These are phyloP conservation scores for Pheosia tremula DNA, from an alignment of 2,888 invertebrate genomes.

Conservation along the genomic window DNA sequence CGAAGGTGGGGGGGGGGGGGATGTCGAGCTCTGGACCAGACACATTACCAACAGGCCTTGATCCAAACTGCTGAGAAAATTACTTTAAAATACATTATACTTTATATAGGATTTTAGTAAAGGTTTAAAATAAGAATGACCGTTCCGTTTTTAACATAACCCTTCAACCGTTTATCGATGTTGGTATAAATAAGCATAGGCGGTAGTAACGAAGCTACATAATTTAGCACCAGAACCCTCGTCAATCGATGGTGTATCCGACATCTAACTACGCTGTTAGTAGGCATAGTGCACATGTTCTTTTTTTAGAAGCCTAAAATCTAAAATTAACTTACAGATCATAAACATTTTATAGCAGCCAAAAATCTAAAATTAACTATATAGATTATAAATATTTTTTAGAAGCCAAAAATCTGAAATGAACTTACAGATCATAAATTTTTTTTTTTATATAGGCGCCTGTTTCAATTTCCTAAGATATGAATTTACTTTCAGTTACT, in stretches of 20 bases:
- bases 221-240: conserved; percentile 58
- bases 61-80: too few species aligned
- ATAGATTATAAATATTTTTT: too few species aligned
- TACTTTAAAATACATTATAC: too few species aligned
- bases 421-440: too few species aligned
- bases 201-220: conserved; percentile 61
- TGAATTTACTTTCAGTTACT: conserved; percentile 17
- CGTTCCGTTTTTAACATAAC: conserved; percentile 59
- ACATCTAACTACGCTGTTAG: conserved; percentile 28
- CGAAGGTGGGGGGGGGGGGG: too few species aligned
- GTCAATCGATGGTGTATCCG: conserved; percentile 63
- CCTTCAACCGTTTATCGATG: conserved; percentile 48
- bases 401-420: too few species aligned
- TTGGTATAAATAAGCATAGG: conserved; percentile 40
- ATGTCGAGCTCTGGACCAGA: too few species aligned
- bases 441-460: conserved; percentile 5
- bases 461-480: conserved; percentile 29
- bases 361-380: background rate
- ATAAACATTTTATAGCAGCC: too few species aligned
- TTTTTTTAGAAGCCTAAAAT: too few species aligned
- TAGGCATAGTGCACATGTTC: conserved; percentile 8
- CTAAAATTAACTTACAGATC: background rate
- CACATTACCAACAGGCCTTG: too few species aligned
- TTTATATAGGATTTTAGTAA: too few species aligned
- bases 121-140: conserved; percentile 46